Conservation (phyloP, 2,797 vertebrate genomes). For the Diplodus puntazzo region DNA sequence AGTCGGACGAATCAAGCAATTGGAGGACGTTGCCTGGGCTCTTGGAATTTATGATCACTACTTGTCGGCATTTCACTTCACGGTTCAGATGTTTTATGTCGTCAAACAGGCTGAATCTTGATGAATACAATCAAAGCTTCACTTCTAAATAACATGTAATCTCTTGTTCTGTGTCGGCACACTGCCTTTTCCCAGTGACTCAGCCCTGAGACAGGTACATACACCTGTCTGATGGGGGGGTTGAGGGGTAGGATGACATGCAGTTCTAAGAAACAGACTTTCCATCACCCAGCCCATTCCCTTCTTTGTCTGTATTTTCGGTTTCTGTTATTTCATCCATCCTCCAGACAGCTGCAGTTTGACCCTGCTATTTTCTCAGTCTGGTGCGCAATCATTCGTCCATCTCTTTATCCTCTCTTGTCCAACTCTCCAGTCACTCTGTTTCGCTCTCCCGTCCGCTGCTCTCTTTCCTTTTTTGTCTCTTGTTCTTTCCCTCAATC, state of each 20-base stretch:
- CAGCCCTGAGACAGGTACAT: conserved; percentile 29
- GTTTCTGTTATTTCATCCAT: conserved; percentile 31
- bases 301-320: conserved; percentile 5
- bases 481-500: conserved; percentile 8
- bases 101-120: conserved; percentile 27
- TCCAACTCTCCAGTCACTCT: conserved; percentile 16
- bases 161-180: conserved; percentile 21
- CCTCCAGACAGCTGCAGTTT: conserved; percentile 49
- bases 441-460: conserved; percentile 8
- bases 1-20: neutral
- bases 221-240: conserved; percentile 30
- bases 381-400: conserved; percentile 64
- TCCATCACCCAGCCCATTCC: neutral
- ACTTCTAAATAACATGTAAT: neutral
- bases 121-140: neutral
- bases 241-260: neutral
- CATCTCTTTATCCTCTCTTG: conserved; percentile 26
- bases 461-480: conserved; percentile 41
- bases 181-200: conserved; percentile 19
- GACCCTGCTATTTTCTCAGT: conserved; percentile 68
- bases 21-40: neutral
- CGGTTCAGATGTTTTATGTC: neutral
- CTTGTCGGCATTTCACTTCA: neutral
- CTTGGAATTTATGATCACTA: too few relatives aligned
- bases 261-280: neutral